phyloP scores from a whole-genome alignment of 2,113 vertebrate genomes.

The Peromyscus californicus region DNA sequence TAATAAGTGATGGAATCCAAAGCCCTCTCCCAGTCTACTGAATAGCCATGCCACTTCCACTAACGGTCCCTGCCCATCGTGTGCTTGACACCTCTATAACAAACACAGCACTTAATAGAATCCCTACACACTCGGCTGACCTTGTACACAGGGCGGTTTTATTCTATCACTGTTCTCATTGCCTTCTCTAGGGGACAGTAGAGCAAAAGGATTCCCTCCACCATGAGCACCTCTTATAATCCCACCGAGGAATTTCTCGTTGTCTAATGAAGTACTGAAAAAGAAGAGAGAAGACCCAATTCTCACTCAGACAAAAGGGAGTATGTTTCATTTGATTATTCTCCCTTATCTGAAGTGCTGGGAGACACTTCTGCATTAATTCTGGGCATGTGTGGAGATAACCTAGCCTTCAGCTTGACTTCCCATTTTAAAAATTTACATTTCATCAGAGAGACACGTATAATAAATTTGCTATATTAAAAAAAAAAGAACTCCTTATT shows the following conservation, averaged over 20 bases:
- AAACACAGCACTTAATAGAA: not conserved
- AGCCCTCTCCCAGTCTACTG: not conserved
- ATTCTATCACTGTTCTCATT: not conserved
- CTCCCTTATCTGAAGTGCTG: slow-evolving; percentile 46
- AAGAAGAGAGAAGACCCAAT: not conserved
- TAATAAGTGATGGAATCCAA: not conserved
- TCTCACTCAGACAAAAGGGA: slow-evolving; percentile 6
- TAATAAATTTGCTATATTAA: slow-evolving; percentile 57
- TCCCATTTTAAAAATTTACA: slow-evolving; percentile 74
- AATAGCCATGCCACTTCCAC: not conserved
- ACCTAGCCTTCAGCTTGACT: slow-evolving; percentile 60
- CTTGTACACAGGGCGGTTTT: not conserved
- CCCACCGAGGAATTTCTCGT: slow-evolving; percentile 17
- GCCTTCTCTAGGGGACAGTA: not conserved
- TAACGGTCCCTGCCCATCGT: not conserved
- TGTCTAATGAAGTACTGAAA: slow-evolving; percentile 6
- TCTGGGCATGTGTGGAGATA: slow-evolving; percentile 60
- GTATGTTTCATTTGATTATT: slow-evolving; percentile 43
- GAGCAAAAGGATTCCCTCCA: not conserved
- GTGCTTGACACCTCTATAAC: not conserved
- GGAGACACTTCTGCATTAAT: slow-evolving; percentile 66
- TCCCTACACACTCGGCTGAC: not conserved
- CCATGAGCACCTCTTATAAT: not conserved
- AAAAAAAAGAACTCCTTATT: not conserved
- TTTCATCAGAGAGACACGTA: slow-evolving; percentile 66